Evolutionary conservation across 2,888 invertebrate species (phyloP), one percentile per base, ranked within the genome.

Genomic region (Incurvaria masculella): DNA sequence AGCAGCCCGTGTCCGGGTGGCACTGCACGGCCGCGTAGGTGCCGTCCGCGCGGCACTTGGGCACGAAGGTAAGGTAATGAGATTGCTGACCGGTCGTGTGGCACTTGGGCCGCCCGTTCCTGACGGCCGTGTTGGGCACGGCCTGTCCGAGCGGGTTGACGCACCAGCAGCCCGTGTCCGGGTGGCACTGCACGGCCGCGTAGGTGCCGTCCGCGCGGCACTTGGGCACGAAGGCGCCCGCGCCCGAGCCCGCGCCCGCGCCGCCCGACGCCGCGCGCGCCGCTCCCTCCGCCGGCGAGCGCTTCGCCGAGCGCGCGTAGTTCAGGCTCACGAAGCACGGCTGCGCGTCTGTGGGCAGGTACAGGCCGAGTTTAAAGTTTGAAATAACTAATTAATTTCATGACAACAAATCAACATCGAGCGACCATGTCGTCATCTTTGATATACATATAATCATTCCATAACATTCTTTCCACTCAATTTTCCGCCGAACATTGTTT

Each of bases 11-110:
- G 48, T 85, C 85, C 5, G 81, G 76, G 60, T 91, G 86, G 64
- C 95, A 96, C 72, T 96, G 96, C 50, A 92, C 86, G 10, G 90
- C 84, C 1, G 90, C 87, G 67, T 89, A 96, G 2, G 84, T 86
- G 16, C 96, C 95, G 64, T 94, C 94, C 2, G 81, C 78, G 47
- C 89, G 85, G 66, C 96, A 96, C 43, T 83, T 82, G 2, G 94
- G 93, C 52, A 88, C 83, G 62, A 89, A 87, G 49, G 72, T 73
- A 47, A 46, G 26, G 38, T 46, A 26, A 14, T 38, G 16, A 10
- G 5, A 19, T n/a, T n/a, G n/a, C 71, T 72, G 51, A 76, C 78
- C 78, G 46, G 71, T 68, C 44, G 64, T 69, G 4, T 72, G 80
- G 64, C 91, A 91, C 57, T 84, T 84, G 41, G 91, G 88, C 59